Conservation (phyloP, 2,113 vertebrate species). For the Callipepla californica region DNA sequence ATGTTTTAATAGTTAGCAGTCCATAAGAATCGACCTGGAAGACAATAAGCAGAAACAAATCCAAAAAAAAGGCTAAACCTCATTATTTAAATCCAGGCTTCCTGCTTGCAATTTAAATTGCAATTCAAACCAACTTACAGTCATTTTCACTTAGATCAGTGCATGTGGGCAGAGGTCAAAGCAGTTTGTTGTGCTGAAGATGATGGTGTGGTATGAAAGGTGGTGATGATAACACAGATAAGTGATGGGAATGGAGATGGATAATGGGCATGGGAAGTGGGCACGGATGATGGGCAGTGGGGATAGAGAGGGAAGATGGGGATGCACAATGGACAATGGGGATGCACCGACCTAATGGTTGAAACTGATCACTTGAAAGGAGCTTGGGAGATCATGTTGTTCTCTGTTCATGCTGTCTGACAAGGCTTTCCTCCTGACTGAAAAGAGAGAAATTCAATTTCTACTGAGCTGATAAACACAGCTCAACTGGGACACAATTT, state of each 20-base stretch:
- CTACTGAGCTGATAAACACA: constrained; percentile 45
- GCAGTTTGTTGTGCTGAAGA: not conserved
- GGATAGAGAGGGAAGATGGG: not conserved
- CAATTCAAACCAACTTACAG: not conserved
- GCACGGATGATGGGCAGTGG: not conserved
- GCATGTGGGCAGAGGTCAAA: not conserved
- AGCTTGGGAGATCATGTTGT: not conserved
- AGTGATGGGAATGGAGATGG: not conserved
- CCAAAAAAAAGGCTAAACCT: not conserved
- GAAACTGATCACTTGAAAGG: not conserved
- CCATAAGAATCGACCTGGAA: constrained; percentile 36
- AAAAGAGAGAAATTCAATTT: constrained; percentile 33
- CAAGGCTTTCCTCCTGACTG: not conserved
- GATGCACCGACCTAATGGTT: not conserved
- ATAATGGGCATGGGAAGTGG: not conserved
- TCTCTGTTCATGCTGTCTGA: not conserved
- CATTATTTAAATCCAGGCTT: not conserved
- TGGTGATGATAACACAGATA: not conserved
- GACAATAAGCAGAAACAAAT: constrained; percentile 11
- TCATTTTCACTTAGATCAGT: constrained; percentile 36
- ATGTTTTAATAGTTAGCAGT: constrained; percentile 36
- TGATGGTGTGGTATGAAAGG: not conserved
- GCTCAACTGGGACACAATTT: constrained; percentile 63
- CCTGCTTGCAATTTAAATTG: not conserved
- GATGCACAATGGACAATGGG: no score